Evolutionary conservation across 2,888 invertebrate species (phyloP), one percentile per base, ranked within the genome.

Genomic region (Ctena decussata): DNA sequence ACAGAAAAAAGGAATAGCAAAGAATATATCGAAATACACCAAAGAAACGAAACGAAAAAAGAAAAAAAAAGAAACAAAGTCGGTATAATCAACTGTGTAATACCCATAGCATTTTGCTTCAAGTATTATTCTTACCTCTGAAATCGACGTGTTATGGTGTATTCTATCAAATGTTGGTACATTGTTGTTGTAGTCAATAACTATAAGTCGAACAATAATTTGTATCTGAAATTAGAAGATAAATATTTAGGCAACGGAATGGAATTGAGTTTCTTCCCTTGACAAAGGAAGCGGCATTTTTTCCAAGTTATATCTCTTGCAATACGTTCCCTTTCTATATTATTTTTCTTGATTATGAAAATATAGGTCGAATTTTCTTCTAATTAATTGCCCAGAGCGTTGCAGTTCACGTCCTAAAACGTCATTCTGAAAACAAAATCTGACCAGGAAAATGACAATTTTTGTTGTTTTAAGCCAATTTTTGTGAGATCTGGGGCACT

Each of bases 141-240:
- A 73, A 27, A 91, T 78, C 12, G 75, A 65, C 6, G 80, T 76
- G 15, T 69, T 72, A 49, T 90, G 81, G 15, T 84, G 77, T 1
- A 65, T 46, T 1, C 76, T 75, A 0, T 78, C 49, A 39, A 91
- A 91, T 12, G 69, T 82, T 2, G 91, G 91, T 24, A 85, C 32
- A 74, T 90, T 87, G 78, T 91, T 90, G 49, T 91, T 91, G 72
- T 82, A 87, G 77, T 91, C 91, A 1, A 77, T 78, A 0, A 91
- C 82, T 0, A 90, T 39, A 5, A 91, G 84, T 6, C 74, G 12
- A 0, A 91, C 85, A 24, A 69, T 75, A 12, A 91, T 85, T 2
- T 70, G n/a, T 39, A 86, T 69, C 90, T 90, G 82, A 8, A 82
- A 79, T 44, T 21, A 46, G 35, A 65, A 71, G 21, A 30, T 30